Evolutionary conservation across 2,113 vertebrate genomes (phyloP).

Genomic region (Oryzias curvinotus): DNA sequence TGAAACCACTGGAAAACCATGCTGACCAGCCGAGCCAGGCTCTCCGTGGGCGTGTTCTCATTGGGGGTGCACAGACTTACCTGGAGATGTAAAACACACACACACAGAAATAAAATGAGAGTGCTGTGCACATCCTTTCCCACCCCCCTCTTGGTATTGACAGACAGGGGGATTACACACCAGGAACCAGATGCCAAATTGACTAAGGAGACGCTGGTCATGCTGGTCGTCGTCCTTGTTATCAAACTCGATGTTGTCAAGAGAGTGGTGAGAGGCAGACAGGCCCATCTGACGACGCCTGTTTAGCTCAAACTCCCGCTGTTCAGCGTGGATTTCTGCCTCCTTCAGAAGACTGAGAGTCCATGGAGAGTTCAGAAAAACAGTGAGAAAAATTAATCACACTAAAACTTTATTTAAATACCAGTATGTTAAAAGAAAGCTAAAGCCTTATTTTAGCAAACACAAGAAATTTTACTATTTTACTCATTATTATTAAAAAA

Average conservation of each 20-base stretch:
- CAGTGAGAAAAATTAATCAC: not conserved
- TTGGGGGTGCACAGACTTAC: constrained; percentile 97
- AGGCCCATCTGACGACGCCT: constrained; percentile 94
- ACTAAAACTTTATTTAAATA: not conserved
- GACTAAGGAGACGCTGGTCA: constrained; percentile 95
- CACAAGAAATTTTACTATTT: no score
- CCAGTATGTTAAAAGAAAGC: not conserved
- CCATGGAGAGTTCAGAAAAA: not conserved
- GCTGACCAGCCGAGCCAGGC: constrained; percentile 93
- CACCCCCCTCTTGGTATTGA: constrained; percentile 37
- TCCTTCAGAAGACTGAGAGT: constrained; percentile 90
- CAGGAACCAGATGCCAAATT: constrained; percentile 99
- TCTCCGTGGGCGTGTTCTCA: constrained; percentile 97
- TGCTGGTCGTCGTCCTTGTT: constrained; percentile 99
- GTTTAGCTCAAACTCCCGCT: constrained; percentile 92
- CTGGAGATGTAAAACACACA: constrained; percentile 64
- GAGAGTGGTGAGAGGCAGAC: constrained; percentile 93
- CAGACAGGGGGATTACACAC: constrained; percentile 72
- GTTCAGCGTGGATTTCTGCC: constrained; percentile 96
- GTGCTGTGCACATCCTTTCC: constrained; percentile 7
- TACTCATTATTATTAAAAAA: no score
- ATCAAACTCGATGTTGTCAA: constrained; percentile 97
- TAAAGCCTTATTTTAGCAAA: no score
- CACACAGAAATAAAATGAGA: constrained; percentile 20
- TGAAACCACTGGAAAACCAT: constrained; percentile 99